Conservation (phyloP, 2,113 vertebrate species). For the Pseudonaja textilis region DNA sequence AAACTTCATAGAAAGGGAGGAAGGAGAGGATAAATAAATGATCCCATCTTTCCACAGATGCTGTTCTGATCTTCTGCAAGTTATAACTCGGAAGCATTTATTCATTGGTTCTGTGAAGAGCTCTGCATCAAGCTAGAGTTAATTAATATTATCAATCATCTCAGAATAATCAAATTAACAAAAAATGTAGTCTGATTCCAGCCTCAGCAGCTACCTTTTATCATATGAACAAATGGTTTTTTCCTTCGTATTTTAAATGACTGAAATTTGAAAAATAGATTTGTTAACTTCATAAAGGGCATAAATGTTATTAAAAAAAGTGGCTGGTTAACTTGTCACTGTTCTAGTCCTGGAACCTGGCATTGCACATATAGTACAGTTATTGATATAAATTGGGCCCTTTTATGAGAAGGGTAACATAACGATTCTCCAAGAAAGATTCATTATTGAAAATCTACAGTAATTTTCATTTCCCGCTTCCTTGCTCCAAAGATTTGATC, state of each 20-base stretch:
- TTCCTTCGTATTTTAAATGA: slow-evolving; percentile 70
- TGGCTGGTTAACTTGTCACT: slow-evolving; percentile 73
- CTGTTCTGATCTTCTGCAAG: slow-evolving; percentile 65
- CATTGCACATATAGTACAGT: slow-evolving; percentile 54
- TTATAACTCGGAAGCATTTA: slow-evolving; percentile 58
- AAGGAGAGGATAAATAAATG: neutral
- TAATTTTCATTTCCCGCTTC: slow-evolving; percentile 52
- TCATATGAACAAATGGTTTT: slow-evolving; percentile 69
- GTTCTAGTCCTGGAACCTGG: slow-evolving; percentile 63
- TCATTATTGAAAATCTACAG: slow-evolving; percentile 64
- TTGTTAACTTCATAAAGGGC: slow-evolving; percentile 75
- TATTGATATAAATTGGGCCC: slow-evolving; percentile 68
- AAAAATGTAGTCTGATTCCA: slow-evolving; percentile 67
- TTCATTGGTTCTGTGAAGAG: slow-evolving; percentile 62
- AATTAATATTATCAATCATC: slow-evolving; percentile 74
- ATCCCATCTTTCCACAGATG: slow-evolving; percentile 60
- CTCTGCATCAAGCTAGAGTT: slow-evolving; percentile 68
- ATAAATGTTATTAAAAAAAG: slow-evolving; percentile 70
- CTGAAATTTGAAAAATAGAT: slow-evolving; percentile 75
- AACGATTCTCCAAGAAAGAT: slow-evolving; percentile 57
- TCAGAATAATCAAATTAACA: slow-evolving; percentile 71
- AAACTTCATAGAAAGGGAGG: slow-evolving; percentile 41
- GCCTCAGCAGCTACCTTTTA: slow-evolving; percentile 65
- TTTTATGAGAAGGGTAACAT: slow-evolving; percentile 59
- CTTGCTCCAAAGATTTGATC: slow-evolving; percentile 33